A percentile compares a stretch with the other conserved stretches of the same genome.
Evolutionary conservation across 2,888 invertebrate genomes (phyloP).

Genomic region (Copidosoma aretas): DNA sequence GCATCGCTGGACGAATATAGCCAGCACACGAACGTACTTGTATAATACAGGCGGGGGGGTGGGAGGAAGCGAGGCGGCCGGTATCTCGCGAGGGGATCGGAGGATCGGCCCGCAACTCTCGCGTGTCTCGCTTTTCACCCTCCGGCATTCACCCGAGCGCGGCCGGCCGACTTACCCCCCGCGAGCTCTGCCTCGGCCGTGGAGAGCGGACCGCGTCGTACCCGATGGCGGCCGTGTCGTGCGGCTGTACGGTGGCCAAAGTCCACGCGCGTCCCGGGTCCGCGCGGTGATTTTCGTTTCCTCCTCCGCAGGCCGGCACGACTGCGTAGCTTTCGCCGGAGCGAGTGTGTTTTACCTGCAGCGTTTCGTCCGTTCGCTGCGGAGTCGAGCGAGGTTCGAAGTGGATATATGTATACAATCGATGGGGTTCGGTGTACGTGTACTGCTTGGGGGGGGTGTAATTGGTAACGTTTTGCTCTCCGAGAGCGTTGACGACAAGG

Average conservation of each 20-base stretch:
- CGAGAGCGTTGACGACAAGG: not conserved
- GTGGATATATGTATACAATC: no score
- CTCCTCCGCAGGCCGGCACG: conserved; percentile 24
- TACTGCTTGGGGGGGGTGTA: not conserved
- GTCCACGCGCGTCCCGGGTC: conserved; percentile 58
- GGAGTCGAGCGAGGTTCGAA: no score
- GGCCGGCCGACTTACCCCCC: conserved; percentile 24
- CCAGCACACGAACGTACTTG: conserved; percentile 46
- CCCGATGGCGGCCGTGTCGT: no score
- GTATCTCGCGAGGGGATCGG: conserved; percentile 63
- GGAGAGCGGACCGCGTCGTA: conserved; percentile 34
- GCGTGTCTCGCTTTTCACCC: conserved; percentile 60
- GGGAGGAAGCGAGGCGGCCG: conserved; percentile 56
- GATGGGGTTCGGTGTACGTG: no score
- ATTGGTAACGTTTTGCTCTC: conserved; percentile 11
- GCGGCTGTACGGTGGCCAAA: conserved; percentile 42
- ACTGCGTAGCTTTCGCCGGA: conserved; percentile 47
- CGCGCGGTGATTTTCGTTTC: conserved; percentile 61
- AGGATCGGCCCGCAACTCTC: conserved; percentile 55
- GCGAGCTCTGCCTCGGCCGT: conserved; percentile 19
- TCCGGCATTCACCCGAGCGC: conserved; percentile 46
- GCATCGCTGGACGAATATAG: conserved; percentile 14
- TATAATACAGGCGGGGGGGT: conserved; percentile 47
- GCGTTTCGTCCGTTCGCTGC: no score
- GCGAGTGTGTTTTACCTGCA: no score